Evolutionary conservation across 2,797 vertebrate genomes (phyloP).

Genomic region (Sebastes kiyomatsui): DNA sequence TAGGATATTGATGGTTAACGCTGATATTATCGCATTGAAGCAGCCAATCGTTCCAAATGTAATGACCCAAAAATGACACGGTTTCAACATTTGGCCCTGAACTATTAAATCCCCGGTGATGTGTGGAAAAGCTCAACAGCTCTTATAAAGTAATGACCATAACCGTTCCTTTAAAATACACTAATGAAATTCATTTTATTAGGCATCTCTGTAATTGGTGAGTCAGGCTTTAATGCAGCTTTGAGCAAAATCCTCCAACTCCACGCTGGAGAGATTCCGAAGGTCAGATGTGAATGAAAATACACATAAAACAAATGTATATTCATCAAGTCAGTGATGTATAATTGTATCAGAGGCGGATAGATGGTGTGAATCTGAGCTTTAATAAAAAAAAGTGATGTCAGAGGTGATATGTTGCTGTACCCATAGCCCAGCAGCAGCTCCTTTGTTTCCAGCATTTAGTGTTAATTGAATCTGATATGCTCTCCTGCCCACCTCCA

Average conservation of each 20-base stretch:
- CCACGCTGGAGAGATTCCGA: background rate
- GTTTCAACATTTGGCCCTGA: background rate
- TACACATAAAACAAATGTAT: background rate
- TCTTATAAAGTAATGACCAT: background rate
- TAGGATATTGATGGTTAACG: background rate
- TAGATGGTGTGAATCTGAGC: background rate
- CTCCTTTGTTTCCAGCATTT: background rate
- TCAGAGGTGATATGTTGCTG: background rate
- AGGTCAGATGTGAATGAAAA: background rate
- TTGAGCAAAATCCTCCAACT: background rate
- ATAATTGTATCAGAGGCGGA: background rate
- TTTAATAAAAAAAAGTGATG: background rate
- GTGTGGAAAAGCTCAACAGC: background rate
- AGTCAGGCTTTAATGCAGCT: background rate
- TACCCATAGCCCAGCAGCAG: background rate
- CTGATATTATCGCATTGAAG: background rate
- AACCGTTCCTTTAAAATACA: background rate
- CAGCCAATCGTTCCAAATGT: background rate
- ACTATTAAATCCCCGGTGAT: background rate
- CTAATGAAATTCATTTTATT: background rate
- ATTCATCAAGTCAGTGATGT: too few relatives aligned
- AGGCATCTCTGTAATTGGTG: background rate
- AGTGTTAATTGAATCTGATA: slow-evolving; percentile 52
- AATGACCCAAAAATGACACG: background rate
- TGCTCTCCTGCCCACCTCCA: slow-evolving; percentile 39